Percentiles rank a stretch among this genome's conserved stretches.
Conservation (phyloP, 23 tunicate genomes). For the Trididemnum clinides region DNA sequence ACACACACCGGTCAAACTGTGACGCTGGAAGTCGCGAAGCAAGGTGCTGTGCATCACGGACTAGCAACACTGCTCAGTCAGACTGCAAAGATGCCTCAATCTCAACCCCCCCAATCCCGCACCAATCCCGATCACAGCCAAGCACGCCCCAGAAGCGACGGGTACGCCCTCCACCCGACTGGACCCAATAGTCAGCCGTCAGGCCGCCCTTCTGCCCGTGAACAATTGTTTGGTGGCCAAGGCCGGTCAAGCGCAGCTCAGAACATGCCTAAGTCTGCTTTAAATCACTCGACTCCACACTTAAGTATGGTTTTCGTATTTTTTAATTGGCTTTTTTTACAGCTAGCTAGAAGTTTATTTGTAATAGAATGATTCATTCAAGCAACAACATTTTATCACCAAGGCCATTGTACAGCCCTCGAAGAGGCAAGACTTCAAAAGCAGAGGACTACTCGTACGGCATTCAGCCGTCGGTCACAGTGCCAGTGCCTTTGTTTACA, state of each 20-base stretch:
- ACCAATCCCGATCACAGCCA: slow-evolving; percentile 21
- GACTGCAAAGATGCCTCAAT: slow-evolving; percentile 52
- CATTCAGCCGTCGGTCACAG: not conserved
- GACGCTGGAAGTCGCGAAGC: slow-evolving; percentile 72
- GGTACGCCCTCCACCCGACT: slow-evolving; percentile 46
- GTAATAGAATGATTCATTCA: not conserved
- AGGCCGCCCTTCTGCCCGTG: not conserved
- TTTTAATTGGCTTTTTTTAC: not conserved
- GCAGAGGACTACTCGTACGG: not conserved
- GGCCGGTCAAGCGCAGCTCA: not conserved
- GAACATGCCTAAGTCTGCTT: slow-evolving; percentile 1
- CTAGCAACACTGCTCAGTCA: slow-evolving; percentile 64
- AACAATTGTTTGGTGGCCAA: not conserved
- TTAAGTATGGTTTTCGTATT: slow-evolving; percentile 47
- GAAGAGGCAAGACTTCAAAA: not conserved
- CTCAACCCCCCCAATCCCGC: slow-evolving; percentile 32
- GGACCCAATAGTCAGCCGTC: not conserved
- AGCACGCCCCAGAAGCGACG: slow-evolving; percentile 66
- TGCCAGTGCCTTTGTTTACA: slow-evolving; percentile 2
- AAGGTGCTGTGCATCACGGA: slow-evolving; percentile 86
- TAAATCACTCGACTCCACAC: slow-evolving; percentile 59
- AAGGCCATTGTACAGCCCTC: slow-evolving; percentile 30
- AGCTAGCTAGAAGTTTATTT: not conserved
- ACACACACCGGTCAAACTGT: slow-evolving; percentile 71
- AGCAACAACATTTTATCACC: slow-evolving; percentile 26